Base-by-base conservation (phyloP, 2,888 invertebrate genomes). In the Cosmopolites sordidus region DNA sequence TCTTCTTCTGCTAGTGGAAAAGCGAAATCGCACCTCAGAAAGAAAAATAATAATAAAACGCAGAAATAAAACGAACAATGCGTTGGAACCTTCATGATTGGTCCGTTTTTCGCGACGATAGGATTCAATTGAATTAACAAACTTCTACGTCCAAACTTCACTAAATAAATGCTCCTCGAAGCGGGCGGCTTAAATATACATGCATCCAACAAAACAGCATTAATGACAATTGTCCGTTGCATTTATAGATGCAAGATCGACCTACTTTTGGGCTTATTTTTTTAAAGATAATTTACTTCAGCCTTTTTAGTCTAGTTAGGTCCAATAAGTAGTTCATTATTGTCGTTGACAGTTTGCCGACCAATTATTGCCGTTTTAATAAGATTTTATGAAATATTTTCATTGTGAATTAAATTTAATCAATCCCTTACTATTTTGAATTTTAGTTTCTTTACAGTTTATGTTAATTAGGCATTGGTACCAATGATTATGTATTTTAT, bases 161-260 rank as follows among this genome's bases (percentile, higher is more conserved):
- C 46, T 39, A 27, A 39, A 46, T 38, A 17, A 45, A 39, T 30
- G 33, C 18, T 18, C 37, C 37, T 40, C 43, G 43, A 18, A 43
- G 16, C 29, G 18, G 22, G 18, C 8, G 12, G 16, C 39, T 46
- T 46, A 46, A 46, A 46, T 46, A 39, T 37, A 22, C 18, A 22
- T 39, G 38, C 39, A 38, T 37, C 18, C 14, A n/a, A 12, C 22
- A n/a, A 38, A 16, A 45, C 18, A 18, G 30, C 37, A 38, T 42
- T 37, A 17, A 16, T 33, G 30, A 41, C 37, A 43, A 43, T 39
- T 39, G 30, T 18, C 27, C 16, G 45, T 9, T 50, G 50, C 50
- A 50, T 29, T 44, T 44, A 44, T 37, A 30, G 30, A 51, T 39
- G 44, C 43, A 45, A 51, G 44, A 39, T 14, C 39, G 50, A 51